Base-by-base conservation (phyloP, 2,113 vertebrate species). In the Sisor rabdophorus region DNA sequence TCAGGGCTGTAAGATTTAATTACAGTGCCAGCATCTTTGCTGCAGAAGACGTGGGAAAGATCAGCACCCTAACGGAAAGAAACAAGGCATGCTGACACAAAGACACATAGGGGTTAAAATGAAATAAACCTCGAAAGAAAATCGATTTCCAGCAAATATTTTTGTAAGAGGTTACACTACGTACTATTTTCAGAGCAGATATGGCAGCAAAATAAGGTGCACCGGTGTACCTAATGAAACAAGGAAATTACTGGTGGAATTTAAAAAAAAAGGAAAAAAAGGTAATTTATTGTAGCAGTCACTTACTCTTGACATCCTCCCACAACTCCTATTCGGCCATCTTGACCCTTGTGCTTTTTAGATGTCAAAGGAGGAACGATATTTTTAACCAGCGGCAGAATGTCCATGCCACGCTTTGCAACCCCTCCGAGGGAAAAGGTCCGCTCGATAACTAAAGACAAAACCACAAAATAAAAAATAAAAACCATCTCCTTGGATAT, bases 1-100 rank as follows among this genome's bases (percentile, higher is more conserved):
- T 98, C 96, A 8, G 97, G 97, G 85, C 97, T 98, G 84, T 98
- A 98, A 0, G 97, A 95, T 84, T 98, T 99, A 87, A 99, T 98
- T 64, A 98, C 96, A 58, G 92, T 87, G 6, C 95, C 96, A 50
- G 97, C 96, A 68, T 98, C 97, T 91, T 91, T 94, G 89, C 95
- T 93, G 89, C 96, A 98, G 92, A 99, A 98, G 26, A 99, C 94
- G 7, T 99, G 96, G 72, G 95, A 94, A 82, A 99, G 85, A 84
- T 99, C 97, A 32, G 96, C 97, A n/a, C 97, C 97, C 97, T 99
- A 30, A 30, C 4, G 44, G 11, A 40, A 15, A 73, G 30, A 72
- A 84, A 77, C 80, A 76, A 47, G 30, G 73, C 13, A 24, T 6
- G 4, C 71, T 15, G 64, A 26, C 28, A 77, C 2, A 30, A 28